These are phyloP conservation scores for Opisthocomus hoazin DNA, from an alignment of 2,113 vertebrate genomes.

Conservation along the genomic window DNA sequence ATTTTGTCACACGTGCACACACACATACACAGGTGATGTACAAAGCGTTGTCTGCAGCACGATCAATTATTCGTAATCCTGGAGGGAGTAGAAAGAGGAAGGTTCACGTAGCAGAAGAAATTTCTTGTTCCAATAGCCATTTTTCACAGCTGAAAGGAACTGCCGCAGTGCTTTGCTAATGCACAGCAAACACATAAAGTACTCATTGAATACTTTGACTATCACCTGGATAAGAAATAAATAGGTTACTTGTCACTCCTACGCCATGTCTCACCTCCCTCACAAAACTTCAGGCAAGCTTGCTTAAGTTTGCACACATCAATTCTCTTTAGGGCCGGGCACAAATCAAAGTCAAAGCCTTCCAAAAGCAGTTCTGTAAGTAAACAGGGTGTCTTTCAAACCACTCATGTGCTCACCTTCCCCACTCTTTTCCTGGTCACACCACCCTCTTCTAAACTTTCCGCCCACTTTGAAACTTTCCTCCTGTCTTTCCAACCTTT, in stretches of 20 bases:
- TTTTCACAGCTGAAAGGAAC: not conserved
- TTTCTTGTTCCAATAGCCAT: not conserved
- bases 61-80: not conserved
- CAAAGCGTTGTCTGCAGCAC: not conserved
- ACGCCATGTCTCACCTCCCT: not conserved
- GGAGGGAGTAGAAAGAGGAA: not conserved
- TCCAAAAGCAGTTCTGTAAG: not conserved
- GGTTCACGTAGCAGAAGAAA: not conserved
- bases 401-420: not conserved
- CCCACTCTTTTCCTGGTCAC: too few relatives aligned
- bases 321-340: not conserved
- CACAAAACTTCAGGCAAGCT: not conserved
- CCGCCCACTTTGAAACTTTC: not conserved
- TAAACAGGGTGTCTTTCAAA: not conserved
- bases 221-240: not conserved
- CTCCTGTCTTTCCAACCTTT: not conserved
- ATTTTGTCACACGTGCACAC: not conserved
- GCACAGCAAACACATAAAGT: not conserved
- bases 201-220: not conserved
- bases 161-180: not conserved
- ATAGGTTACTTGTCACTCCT: not conserved
- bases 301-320: not conserved
- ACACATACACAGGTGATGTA: not conserved
- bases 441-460: not conserved
- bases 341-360: not conserved